phyloP scores from a whole-genome alignment of 2,797 vertebrate species.

The Peromyscus attwateri region DNA sequence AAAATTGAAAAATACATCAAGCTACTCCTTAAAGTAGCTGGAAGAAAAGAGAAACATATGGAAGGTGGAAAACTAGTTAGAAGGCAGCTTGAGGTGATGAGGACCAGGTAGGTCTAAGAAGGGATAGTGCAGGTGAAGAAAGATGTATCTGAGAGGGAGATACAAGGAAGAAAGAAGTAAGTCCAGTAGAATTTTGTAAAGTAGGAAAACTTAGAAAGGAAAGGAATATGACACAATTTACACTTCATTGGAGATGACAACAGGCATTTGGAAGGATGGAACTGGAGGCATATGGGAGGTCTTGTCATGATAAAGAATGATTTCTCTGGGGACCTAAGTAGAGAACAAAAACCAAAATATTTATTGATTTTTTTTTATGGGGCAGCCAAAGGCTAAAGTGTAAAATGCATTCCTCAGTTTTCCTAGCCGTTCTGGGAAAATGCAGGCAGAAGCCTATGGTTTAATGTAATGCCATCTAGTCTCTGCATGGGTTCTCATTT shows the following conservation, averaged over 20 bases:
- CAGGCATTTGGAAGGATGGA: background rate
- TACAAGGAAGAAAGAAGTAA: background rate
- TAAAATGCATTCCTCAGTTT: constrained; percentile 48
- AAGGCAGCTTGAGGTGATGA: constrained; percentile 40
- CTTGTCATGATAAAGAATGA: constrained; percentile 20
- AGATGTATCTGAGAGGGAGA: background rate
- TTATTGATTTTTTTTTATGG: constrained; percentile 29
- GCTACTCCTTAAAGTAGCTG: background rate
- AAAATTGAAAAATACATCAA: background rate
- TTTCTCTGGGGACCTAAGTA: constrained; percentile 38
- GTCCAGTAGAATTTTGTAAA: constrained; percentile 18
- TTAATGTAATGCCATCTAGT: constrained; percentile 43
- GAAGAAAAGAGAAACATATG: background rate
- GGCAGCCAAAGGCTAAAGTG: constrained; percentile 13
- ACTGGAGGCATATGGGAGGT: background rate
- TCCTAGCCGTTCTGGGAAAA: constrained; percentile 14
- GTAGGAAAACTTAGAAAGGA: constrained; percentile 45
- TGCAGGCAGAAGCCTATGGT: background rate
- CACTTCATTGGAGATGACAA: constrained; percentile 32
- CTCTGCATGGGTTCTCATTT: constrained; percentile 47
- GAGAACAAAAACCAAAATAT: constrained; percentile 39
- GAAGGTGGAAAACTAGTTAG: background rate
- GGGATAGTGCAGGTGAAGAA: background rate
- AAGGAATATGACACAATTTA: constrained; percentile 13
- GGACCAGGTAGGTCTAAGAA: background rate